Evolutionary conservation across 2,113 vertebrate genomes (phyloP).

Genomic region (Oncorhynchus tshawytscha): DNA sequence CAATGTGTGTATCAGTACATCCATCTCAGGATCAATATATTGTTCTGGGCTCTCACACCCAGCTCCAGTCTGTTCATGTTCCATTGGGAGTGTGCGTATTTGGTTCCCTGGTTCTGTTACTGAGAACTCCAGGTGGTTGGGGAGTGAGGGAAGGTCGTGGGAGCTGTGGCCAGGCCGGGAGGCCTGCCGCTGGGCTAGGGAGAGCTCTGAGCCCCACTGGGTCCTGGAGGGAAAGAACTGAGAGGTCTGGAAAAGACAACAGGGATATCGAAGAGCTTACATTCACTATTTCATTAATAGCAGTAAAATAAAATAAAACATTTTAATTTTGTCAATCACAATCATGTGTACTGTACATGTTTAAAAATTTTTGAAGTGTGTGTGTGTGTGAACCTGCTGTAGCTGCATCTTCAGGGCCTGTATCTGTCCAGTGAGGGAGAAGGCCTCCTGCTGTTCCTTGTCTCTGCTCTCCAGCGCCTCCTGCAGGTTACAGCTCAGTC

Average conservation of each 20-base stretch:
- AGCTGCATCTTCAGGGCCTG: conserved; percentile 77
- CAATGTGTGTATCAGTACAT: conserved; percentile 56
- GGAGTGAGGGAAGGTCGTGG: conserved; percentile 41
- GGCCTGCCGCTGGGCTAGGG: conserved; percentile 46
- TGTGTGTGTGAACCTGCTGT: conserved; percentile 68
- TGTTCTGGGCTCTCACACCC: conserved; percentile 39
- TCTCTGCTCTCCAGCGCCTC: conserved; percentile 66
- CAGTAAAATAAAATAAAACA: not conserved
- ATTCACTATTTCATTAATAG: not conserved
- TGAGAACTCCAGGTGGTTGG: conserved; percentile 49
- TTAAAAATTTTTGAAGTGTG: no score
- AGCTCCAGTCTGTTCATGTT: conserved; percentile 15
- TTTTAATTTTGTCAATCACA: no score
- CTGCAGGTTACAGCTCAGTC: conserved; percentile 76
- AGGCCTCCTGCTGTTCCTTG: conserved; percentile 76
- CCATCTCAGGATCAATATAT: conserved; percentile 11
- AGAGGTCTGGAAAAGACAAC: conserved; percentile 68
- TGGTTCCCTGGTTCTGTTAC: conserved; percentile 29
- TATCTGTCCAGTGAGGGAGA: conserved; percentile 68
- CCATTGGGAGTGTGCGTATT: no score
- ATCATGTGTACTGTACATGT: no score
- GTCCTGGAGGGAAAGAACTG: conserved; percentile 69
- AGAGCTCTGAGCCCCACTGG: conserved; percentile 43
- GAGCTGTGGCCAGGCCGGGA: conserved; percentile 41
- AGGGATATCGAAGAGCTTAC: not conserved